Percentiles rank a stretch among this genome's conserved stretches.
phyloP scores from a whole-genome alignment of 1,140 invertebrate species.

The Nebria ingens region DNA sequence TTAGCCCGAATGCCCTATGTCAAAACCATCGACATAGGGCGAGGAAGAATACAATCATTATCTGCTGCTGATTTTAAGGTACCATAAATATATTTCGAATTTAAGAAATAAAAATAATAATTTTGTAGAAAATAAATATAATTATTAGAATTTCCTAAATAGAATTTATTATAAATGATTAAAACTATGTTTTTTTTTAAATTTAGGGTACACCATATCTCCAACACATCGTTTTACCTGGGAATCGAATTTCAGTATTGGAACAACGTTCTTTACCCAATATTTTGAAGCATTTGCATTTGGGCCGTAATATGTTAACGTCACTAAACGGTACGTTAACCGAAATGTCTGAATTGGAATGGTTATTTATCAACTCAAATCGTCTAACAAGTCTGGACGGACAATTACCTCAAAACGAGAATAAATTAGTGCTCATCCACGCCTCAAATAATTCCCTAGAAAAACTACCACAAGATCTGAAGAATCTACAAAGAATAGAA shows the following conservation, averaged over 20 bases:
- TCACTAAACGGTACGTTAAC: constrained; percentile 62
- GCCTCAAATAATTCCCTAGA: constrained; percentile 59
- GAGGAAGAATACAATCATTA: constrained; percentile 54
- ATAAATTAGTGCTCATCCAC: constrained; percentile 54
- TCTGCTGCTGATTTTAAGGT: constrained; percentile 51
- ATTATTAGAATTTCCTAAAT: not conserved
- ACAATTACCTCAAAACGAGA: constrained; percentile 55
- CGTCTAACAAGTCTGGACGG: constrained; percentile 58
- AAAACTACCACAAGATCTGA: constrained; percentile 55
- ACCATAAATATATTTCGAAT: constrained; percentile 14
- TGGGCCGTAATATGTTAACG: constrained; percentile 59
- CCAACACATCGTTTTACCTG: constrained; percentile 55
- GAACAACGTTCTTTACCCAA: constrained; percentile 53
- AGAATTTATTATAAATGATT: not conserved
- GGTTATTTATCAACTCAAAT: constrained; percentile 68
- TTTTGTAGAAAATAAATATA: constrained; percentile 2
- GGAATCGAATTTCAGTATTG: constrained; percentile 57
- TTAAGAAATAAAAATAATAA: not conserved
- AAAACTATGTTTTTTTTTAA: constrained; percentile 10
- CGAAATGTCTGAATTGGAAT: constrained; percentile 57
- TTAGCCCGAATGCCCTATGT: constrained; percentile 58
- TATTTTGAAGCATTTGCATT: constrained; percentile 52
- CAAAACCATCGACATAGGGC: constrained; percentile 58
- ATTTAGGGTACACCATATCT: constrained; percentile 37
- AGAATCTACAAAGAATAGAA: constrained; percentile 51